Conservation (phyloP, 2,113 vertebrate genomes). For the Prinia subflava region DNA sequence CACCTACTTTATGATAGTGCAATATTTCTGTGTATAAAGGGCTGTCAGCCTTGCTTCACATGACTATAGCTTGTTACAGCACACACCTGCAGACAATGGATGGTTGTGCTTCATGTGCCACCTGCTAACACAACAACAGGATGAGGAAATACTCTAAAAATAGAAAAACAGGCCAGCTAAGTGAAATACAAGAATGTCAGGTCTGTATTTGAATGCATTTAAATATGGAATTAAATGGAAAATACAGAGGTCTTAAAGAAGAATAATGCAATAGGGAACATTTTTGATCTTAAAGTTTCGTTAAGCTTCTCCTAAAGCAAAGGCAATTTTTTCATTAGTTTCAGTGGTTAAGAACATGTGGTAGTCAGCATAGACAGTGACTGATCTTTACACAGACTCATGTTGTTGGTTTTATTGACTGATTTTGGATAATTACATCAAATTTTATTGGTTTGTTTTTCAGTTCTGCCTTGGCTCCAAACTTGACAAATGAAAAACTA, state of each 20-base stretch:
- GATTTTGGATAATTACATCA: not conserved
- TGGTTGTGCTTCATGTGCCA: not conserved
- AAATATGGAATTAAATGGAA: not conserved
- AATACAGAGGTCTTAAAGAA: not conserved
- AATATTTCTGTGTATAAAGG: not conserved
- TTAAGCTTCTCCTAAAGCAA: not conserved
- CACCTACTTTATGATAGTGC: not conserved
- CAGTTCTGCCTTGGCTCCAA: slow-evolving; percentile 58
- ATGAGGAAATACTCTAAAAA: slow-evolving; percentile 41
- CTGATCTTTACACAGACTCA: not conserved
- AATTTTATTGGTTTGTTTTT: slow-evolving; percentile 32
- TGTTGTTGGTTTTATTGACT: not conserved
- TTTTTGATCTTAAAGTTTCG: not conserved
- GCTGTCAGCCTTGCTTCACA: not conserved
- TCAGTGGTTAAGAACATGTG: not conserved
- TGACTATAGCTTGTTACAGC: not conserved
- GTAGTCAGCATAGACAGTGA: not conserved
- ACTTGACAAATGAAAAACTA: slow-evolving; percentile 63
- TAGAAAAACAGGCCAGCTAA: not conserved
- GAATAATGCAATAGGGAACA: not conserved
- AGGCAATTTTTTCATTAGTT: not conserved
- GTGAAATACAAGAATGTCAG: not conserved
- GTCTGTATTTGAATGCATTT: not conserved
- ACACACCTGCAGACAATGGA: slow-evolving; percentile 46
- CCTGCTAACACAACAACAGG: slow-evolving; percentile 41